Percentiles rank a stretch among this genome's conserved stretches.
Evolutionary conservation across 2,888 invertebrate species (phyloP).

Genomic region (Plebejus anna): DNA sequence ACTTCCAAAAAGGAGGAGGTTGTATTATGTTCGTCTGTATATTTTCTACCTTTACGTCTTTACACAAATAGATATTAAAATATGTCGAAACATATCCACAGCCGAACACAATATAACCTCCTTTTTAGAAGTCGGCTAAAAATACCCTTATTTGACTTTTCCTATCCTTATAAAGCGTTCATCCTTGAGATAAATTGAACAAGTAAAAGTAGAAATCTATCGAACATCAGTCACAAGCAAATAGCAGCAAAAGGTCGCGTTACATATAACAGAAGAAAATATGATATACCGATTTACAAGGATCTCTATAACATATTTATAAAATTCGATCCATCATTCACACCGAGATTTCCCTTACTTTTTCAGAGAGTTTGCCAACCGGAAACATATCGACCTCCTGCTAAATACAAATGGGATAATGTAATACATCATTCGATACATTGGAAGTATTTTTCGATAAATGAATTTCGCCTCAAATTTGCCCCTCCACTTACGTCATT

Average conservation of each 20-base stretch:
- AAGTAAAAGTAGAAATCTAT: not conserved
- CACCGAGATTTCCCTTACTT: conserved; percentile 7
- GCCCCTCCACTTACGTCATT: not conserved
- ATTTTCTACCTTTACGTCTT: no score
- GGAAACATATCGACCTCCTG: not conserved
- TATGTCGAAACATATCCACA: no score
- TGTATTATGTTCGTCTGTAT: no score
- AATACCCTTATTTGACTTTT: not conserved
- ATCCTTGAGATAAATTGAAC: not conserved
- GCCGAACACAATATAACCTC: no score
- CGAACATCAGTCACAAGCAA: not conserved
- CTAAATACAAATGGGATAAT: conserved; percentile 20
- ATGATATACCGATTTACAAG: not conserved
- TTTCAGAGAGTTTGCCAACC: not conserved
- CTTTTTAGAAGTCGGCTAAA: not conserved
- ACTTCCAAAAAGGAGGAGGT: no score
- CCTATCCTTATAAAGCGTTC: not conserved
- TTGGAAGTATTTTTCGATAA: conserved; percentile 11
- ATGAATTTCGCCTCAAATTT: not conserved
- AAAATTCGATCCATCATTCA: conserved; percentile 19
- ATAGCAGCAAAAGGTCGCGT: not conserved
- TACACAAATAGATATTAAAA: no score
- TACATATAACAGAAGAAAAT: not conserved
- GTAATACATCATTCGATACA: conserved; percentile 17
- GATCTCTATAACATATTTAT: not conserved